Evolutionary conservation across 2,113 vertebrate genomes (phyloP).

Genomic region (Tor tambroides): DNA sequence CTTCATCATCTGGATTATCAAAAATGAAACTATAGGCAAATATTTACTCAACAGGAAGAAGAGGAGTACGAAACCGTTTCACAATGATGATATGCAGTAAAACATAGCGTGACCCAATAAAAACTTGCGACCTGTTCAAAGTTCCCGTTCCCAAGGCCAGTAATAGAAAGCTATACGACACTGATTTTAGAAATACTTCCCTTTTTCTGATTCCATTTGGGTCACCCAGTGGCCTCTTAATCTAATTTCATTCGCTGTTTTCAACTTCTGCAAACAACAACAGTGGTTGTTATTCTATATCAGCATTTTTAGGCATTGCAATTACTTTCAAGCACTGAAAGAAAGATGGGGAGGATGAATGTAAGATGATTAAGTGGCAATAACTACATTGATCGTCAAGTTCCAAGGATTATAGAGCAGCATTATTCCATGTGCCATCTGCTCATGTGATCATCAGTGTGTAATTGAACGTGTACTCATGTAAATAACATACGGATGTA

Average conservation of each 20-base stretch:
- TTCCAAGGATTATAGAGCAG: conserved; percentile 21
- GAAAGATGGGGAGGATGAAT: not conserved
- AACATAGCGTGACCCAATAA: not conserved
- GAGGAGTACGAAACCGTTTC: not conserved
- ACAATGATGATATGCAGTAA: not conserved
- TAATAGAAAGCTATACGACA: not conserved
- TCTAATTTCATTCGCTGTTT: not conserved
- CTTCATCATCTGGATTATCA: not conserved
- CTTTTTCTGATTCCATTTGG: not conserved
- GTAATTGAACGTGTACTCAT: not conserved
- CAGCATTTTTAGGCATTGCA: not conserved
- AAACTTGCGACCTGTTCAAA: not conserved
- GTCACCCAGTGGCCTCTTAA: not conserved
- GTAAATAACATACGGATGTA: not conserved
- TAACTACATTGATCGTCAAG: conserved; percentile 22
- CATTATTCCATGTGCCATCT: conserved; percentile 27
- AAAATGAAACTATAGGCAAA: not conserved
- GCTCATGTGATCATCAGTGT: not conserved
- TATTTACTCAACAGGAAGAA: not conserved
- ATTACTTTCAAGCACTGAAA: not conserved
- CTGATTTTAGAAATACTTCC: not conserved
- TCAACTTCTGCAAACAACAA: not conserved
- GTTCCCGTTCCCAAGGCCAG: not conserved
- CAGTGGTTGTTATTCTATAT: not conserved
- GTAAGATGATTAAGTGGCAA: conserved; percentile 28